These are phyloP conservation scores for Phyto melanocephala DNA, from an alignment of 2,888 invertebrate genomes.

Conservation along the genomic window DNA sequence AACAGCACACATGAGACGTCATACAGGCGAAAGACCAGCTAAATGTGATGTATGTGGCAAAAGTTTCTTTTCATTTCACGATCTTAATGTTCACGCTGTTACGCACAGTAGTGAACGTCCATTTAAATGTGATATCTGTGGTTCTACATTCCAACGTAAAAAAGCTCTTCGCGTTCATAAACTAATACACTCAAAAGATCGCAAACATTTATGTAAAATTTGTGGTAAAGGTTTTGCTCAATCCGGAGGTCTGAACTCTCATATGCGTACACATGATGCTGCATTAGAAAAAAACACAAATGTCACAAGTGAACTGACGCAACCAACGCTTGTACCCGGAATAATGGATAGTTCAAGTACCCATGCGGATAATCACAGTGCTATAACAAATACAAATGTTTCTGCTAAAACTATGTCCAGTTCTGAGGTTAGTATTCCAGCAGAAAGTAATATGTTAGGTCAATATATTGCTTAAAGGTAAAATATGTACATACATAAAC, in stretches of 20 bases:
- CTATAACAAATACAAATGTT: background rate
- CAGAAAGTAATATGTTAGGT: constrained; percentile 22
- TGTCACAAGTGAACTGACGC: constrained; percentile 7
- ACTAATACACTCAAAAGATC: constrained; percentile 73
- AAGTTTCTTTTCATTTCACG: constrained; percentile 74
- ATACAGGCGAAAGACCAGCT: constrained; percentile 74
- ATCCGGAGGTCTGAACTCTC: constrained; percentile 75
- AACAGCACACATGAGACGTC: constrained; percentile 74
- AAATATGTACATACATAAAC: no score
- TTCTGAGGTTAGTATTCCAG: constrained; percentile 25
- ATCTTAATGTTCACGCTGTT: constrained; percentile 75
- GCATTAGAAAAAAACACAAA: constrained; percentile 41
- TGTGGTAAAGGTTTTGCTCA: constrained; percentile 75
- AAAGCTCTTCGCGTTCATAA: constrained; percentile 76
- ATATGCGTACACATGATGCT: constrained; percentile 72
- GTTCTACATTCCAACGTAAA: constrained; percentile 75
- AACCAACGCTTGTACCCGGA: background rate
- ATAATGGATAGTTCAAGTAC: constrained; percentile 10
- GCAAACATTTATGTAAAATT: constrained; percentile 74
- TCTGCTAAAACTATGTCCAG: background rate
- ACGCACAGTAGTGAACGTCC: constrained; percentile 74
- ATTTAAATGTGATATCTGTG: constrained; percentile 69
- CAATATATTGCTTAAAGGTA: constrained; percentile 26
- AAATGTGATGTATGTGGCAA: constrained; percentile 74
- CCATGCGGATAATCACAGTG: constrained; percentile 5